Base-by-base conservation (phyloP, 2,888 invertebrate species). In the Stomorhina lunata region DNA sequence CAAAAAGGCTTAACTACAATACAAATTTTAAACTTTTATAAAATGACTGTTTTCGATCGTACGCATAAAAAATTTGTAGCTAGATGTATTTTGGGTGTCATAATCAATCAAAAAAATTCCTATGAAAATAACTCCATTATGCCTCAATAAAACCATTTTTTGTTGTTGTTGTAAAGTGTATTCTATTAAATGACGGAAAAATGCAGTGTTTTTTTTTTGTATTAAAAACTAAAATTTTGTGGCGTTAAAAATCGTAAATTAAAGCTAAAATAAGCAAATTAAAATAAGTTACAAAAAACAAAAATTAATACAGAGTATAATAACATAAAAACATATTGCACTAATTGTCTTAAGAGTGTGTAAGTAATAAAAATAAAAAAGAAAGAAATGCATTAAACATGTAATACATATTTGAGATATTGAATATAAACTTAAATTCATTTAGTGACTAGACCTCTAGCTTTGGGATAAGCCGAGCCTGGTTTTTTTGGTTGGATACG, bases 391-490 rank as follows among this genome's bases (percentile, higher is more conserved):
- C 63, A 22, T 61, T 34, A 32, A 40, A 53, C 25, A n/a, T n/a
- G n/a, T n/a, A 59, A 59, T 66, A 75, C 66, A 59, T 73, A 73
- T 37, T 57, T 66, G 37, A 66, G 57, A 59, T 59, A 34, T 27
- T 37, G 17, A 69, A 61, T 12, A 55, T 37, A 37, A 59, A 76
- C 9, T 45, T 73, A 27, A 29, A 25, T 82, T 86, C 90, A 91
- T 85, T 91, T 92, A 85, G 90, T 91, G 79, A 91, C 91, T 84
- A 91, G 86, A 12, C 91, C 91, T 32, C 91, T 87, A 2, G 91
- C 89, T 85, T 91, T 92, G 32, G 91, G 92, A 86, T 90, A 91
- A 2, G 91, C 91, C 2, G 92, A 92, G 17, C 90, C 88, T 9
- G 91, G 91, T 78, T 91, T 91, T 79, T 91, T 92, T 32, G 86